phyloP scores from a whole-genome alignment of 2,888 invertebrate species.

The Chrysomela aeneicollis region DNA sequence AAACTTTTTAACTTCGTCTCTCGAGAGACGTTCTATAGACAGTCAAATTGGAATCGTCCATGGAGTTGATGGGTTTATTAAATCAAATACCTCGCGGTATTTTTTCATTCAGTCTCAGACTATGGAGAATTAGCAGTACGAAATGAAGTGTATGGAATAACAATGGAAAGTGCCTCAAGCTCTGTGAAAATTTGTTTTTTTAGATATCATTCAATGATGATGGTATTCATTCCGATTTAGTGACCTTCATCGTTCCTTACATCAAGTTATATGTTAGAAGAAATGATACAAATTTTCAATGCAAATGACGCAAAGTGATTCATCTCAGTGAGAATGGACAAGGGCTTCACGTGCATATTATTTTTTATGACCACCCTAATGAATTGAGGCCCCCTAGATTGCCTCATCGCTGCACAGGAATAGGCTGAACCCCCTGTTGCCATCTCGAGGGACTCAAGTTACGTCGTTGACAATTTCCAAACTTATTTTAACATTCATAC shows the following conservation, averaged over 20 bases:
- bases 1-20: conserved; percentile 52
- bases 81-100: conserved; percentile 42
- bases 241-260: no score
- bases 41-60: conserved; percentile 53
- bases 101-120: conserved; percentile 6
- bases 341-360: conserved; percentile 18
- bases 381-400: conserved; percentile 59
- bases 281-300: no score
- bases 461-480: conserved; percentile 65
- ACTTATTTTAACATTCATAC: conserved; percentile 67
- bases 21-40: conserved; percentile 51
- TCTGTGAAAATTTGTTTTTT: no score
- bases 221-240: no score
- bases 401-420: conserved; percentile 54
- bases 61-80: conserved; percentile 47
- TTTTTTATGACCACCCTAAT: conserved; percentile 58
- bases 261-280: no score
- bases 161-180: no score
- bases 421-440: conserved; percentile 53
- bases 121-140: no score
- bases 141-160: no score
- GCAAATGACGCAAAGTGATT: no score
- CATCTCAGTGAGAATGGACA: no score
- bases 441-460: conserved; percentile 61
- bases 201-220: no score